Percentiles rank a stretch among this genome's conserved stretches.
Conservation (phyloP, 2,113 vertebrate species). For the Tor tambroides region DNA sequence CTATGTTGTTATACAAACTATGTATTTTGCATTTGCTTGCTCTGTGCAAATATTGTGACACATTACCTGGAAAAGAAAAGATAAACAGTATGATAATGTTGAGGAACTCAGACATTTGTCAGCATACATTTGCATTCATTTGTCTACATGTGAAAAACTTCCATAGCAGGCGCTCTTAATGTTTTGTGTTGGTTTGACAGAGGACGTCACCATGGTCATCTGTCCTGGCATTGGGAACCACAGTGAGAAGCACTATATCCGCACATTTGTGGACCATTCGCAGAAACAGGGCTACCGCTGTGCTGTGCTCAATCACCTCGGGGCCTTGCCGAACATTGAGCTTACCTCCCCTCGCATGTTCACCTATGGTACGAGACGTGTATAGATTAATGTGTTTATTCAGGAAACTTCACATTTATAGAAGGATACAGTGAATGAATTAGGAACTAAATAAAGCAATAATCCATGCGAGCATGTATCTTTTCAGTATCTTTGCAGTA, state of each 20-base stretch:
- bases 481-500: background rate
- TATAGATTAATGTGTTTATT: background rate
- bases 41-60: background rate
- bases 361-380: constrained; percentile 84
- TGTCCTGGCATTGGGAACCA: constrained; percentile 98
- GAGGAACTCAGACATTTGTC: background rate
- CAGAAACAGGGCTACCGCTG: constrained; percentile 96
- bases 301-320: constrained; percentile 94
- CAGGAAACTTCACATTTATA: background rate
- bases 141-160: background rate
- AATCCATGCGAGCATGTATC: background rate
- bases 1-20: background rate
- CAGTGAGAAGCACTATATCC: constrained; percentile 98
- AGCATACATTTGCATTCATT: background rate
- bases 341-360: constrained; percentile 98
- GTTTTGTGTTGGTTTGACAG: constrained; percentile 69
- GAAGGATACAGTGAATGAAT: background rate
- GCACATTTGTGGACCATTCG: constrained; percentile 95
- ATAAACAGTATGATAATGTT: background rate
- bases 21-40: constrained; percentile 5
- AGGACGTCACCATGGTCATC: constrained; percentile 97
- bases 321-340: constrained; percentile 94
- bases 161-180: background rate
- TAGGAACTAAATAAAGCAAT: background rate
- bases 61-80: background rate